Conservation (phyloP, 2,797 vertebrate species). For the Anas bahamensis region DNA sequence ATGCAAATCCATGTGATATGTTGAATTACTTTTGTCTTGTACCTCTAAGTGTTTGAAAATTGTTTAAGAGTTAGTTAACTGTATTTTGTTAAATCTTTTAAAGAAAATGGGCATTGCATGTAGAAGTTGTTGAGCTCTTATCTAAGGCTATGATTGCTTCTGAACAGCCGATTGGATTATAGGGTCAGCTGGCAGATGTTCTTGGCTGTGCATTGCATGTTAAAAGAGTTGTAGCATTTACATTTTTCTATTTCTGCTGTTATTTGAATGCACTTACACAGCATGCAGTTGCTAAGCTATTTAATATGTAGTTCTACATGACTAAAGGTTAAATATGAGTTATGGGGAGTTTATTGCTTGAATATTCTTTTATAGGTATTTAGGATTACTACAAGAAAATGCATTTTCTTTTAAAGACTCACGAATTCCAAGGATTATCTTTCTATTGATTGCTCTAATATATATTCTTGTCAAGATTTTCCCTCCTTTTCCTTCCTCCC, state of each 20-base stretch:
- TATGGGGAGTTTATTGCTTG: slow-evolving; percentile 54
- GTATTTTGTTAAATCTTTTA: slow-evolving; percentile 18
- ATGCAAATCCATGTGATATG: not conserved
- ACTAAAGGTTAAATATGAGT: slow-evolving; percentile 72
- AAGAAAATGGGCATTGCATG: slow-evolving; percentile 14
- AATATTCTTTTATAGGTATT: slow-evolving; percentile 67
- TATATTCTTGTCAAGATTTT: slow-evolving; percentile 49
- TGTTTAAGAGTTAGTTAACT: slow-evolving; percentile 27
- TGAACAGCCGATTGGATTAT: slow-evolving; percentile 65
- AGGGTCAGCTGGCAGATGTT: slow-evolving; percentile 84
- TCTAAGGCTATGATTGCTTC: slow-evolving; percentile 37
- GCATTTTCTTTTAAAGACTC: slow-evolving; percentile 64
- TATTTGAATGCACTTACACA: slow-evolving; percentile 53
- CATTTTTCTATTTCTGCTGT: slow-evolving; percentile 58
- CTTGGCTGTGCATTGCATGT: slow-evolving; percentile 59
- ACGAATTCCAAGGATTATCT: slow-evolving; percentile 55
- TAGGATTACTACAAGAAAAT: slow-evolving; percentile 57
- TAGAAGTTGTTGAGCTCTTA: slow-evolving; percentile 31
- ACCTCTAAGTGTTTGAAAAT: slow-evolving; percentile 19
- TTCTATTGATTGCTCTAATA: slow-evolving; percentile 65
- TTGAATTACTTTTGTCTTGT: slow-evolving; percentile 29
- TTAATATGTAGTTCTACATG: slow-evolving; percentile 67
- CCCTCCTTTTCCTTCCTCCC: slow-evolving; percentile 4
- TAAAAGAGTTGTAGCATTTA: slow-evolving; percentile 61
- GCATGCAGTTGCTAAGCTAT: slow-evolving; percentile 43